Evolutionary conservation across 1,140 invertebrate species (phyloP).

Genomic region (Apolygus lucorum): DNA sequence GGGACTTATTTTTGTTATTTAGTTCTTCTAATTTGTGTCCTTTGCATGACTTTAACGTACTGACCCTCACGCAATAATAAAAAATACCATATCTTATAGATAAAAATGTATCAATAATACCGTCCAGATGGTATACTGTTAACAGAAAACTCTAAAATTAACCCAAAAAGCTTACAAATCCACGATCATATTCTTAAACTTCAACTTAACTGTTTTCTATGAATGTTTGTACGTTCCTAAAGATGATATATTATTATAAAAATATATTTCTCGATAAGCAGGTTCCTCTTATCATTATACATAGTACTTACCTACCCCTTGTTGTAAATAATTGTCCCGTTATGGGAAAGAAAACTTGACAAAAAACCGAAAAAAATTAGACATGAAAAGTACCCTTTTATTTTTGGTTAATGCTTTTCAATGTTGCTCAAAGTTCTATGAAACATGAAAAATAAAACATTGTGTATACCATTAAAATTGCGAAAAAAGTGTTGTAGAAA

Average conservation of each 20-base stretch:
- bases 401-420: neutral
- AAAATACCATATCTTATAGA: neutral
- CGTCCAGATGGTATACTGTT: neutral
- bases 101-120: neutral
- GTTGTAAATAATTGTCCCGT: too few species aligned
- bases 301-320: too few species aligned
- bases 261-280: neutral
- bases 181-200: too few species aligned
- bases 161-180: too few species aligned
- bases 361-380: too few species aligned
- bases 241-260: neutral
- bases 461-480: neutral
- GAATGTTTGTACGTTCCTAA: neutral
- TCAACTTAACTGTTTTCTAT: neutral
- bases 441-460: neutral
- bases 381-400: neutral
- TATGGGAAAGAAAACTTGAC: too few species aligned
- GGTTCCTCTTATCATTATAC: too few species aligned
- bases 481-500: neutral
- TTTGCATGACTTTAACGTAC: too few species aligned
- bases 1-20: too few species aligned
- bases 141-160: too few species aligned
- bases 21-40: too few species aligned
- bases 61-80: too few species aligned
- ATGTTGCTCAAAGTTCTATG: constrained; percentile 5